Evolutionary conservation across 2,113 vertebrate genomes (phyloP), one percentile per base, ranked within the genome.

Genomic region (Indicator maculatus): DNA sequence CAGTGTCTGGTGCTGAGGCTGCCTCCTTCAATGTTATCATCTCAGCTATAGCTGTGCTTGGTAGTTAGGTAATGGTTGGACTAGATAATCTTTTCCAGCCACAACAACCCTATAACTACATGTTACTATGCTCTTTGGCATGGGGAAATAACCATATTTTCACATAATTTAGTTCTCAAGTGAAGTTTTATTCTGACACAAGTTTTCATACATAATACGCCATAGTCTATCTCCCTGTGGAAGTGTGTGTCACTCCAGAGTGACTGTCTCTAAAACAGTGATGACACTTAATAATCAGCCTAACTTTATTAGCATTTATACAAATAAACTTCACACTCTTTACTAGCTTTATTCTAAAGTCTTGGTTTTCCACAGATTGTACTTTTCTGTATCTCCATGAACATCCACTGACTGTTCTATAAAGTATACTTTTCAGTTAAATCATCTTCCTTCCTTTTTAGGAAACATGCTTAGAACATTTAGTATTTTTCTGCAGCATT

Each of bases 251-350:
- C 28, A 11, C 41, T 74, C 38, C 11, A 81, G 0, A 3, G n/a
- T 38, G 41, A 33, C 53, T 60, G 20, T 2, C 0, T 20, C 18
- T 20, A 92, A 93, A 75, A 16, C 7, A 83, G 19, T 13, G 23
- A 73, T 0, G 5, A 76, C 39, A 76, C 18, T n/a, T 28, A 28
- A 50, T 41, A 60, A 58, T 55, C 23, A 64, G n/a, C 30, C 27
- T 64, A 45, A 84, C 4, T 24, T 0, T 0, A 81, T 10, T 56
- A 82, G 3, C 5, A 47, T 72, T 82, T 36, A 2, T 72, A 24
- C 18, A 90, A 84, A 87, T 66, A 79, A 61, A 60, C 47, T n/a
- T 69, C 19, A 61, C 28, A 6, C 6, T 87, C 47, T 83, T 61
- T 36, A 80, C 11, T 30, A 31, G 13, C 13, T 12, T 47, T 59